Conservation (phyloP, 2,797 vertebrate genomes). For the Falco naumanni region DNA sequence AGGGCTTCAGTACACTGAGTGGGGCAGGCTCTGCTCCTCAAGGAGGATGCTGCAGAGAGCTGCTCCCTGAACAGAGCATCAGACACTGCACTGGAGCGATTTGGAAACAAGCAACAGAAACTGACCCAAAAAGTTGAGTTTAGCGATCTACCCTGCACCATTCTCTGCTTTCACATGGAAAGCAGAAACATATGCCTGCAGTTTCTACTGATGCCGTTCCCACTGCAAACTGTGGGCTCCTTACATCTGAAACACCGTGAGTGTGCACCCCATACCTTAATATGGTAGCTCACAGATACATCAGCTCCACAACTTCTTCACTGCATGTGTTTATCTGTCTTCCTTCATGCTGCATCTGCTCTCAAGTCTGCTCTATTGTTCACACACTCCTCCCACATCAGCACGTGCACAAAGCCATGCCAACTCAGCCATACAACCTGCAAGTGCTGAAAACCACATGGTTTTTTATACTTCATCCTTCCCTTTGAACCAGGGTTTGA, state of each 20-base stretch:
- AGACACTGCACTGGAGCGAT: neutral
- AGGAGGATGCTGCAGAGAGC: neutral
- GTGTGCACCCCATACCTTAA: neutral
- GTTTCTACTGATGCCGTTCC: neutral
- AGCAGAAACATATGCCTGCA: too few species aligned
- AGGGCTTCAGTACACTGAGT: accelerated
- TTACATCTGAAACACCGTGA: neutral
- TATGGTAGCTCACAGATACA: neutral
- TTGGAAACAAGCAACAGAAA: neutral
- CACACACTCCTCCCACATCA: neutral
- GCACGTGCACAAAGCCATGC: accelerated
- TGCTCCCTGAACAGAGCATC: neutral
- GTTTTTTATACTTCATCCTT: neutral
- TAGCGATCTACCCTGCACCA: neutral
- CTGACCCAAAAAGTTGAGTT: neutral
- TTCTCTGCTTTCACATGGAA: neutral
- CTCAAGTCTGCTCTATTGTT: neutral
- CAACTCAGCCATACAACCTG: neutral
- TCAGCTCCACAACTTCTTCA: neutral
- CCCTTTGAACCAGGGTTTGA: neutral
- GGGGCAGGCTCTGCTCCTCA: neutral
- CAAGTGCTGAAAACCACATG: neutral
- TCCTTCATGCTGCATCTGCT: neutral
- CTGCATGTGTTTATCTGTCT: neutral
- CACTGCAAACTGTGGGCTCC: neutral